Evolutionary conservation across 1,140 invertebrate species (phyloP), one percentile per base, ranked within the genome.

Genomic region (Drosophila teissieri): DNA sequence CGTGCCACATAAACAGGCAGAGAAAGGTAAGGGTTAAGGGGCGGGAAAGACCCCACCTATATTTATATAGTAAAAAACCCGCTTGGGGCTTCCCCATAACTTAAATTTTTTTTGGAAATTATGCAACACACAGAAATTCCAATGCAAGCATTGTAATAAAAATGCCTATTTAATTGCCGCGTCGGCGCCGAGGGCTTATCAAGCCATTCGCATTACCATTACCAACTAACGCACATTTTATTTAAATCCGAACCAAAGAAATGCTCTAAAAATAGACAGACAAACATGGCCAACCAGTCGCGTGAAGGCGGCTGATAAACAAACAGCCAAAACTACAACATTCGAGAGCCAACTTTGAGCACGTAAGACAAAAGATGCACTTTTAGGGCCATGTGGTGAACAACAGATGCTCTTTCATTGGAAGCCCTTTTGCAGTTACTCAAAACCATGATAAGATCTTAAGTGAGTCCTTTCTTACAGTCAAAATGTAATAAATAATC

Each of bases 191-290:
- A 65, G 39, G 46, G 46, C 82, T 81, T 86, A 85, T 86, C 83
- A 54, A 37, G 22, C 55, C 76, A 79, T 79, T 68, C 40, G 39
- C 39, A 80, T 60, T 74, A 80, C 42, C 56, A 79, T 75, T 60
- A 80, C 62, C 67, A 48, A 24, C 57, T 73, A 80, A 76, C 64
- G 78, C 73, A 82, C 78, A 88, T 76, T 62, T 86, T 83, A 86
- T 83, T 86, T 76, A 88, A 86, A 86, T 88, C 17, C 27, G 19
- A 15, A 17, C 12, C 62, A 48, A 83, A 80, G 79, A 79, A 88
- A 86, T 86, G 79, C 27, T 85, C 79, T 89, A 86, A 80, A 88
- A 88, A 86, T 86, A 86, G 79, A 27, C 49, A 14, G 31, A 15
- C 60, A 62, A 61, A 67, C 63, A 67, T 56, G 64, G 37, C 42